Evolutionary conservation across 2,113 vertebrate species (phyloP).

Genomic region (Megaceryle maxima): DNA sequence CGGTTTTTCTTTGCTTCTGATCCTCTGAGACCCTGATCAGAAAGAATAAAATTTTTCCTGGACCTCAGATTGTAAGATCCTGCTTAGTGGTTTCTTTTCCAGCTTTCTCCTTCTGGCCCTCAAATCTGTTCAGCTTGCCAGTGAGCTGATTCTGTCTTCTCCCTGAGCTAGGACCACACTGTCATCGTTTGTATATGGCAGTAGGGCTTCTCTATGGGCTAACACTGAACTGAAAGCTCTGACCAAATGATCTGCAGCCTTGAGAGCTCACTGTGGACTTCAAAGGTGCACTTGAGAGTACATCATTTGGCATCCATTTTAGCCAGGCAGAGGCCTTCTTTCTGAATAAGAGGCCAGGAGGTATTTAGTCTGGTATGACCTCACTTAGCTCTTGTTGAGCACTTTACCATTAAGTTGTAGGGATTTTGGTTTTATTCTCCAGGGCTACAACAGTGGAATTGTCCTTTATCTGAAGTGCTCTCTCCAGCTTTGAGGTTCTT

Average conservation of each 20-base stretch:
- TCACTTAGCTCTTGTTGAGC: neutral
- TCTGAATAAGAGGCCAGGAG: neutral
- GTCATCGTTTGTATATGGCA: neutral
- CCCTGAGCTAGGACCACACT: neutral
- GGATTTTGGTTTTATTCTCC: neutral
- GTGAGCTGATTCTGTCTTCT: neutral
- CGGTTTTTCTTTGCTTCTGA: neutral
- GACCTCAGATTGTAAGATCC: neutral
- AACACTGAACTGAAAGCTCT: neutral
- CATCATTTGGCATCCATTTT: neutral
- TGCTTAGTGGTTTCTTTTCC: neutral
- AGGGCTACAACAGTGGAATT: neutral
- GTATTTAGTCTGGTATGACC: neutral
- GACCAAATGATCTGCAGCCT: neutral
- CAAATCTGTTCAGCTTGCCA: neutral
- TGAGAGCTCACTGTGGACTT: neutral
- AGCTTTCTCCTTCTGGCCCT: neutral
- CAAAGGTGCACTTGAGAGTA: neutral
- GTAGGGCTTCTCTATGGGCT: neutral
- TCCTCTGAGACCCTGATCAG: neutral
- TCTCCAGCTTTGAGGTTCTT: neutral
- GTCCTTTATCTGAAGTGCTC: neutral
- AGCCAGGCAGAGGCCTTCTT: neutral
- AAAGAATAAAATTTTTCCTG: neutral
- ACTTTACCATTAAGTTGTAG: conserved; percentile 4